These are phyloP conservation scores for Lysandra bellargus DNA, from an alignment of 2,888 invertebrate genomes.

Conservation along the genomic window DNA sequence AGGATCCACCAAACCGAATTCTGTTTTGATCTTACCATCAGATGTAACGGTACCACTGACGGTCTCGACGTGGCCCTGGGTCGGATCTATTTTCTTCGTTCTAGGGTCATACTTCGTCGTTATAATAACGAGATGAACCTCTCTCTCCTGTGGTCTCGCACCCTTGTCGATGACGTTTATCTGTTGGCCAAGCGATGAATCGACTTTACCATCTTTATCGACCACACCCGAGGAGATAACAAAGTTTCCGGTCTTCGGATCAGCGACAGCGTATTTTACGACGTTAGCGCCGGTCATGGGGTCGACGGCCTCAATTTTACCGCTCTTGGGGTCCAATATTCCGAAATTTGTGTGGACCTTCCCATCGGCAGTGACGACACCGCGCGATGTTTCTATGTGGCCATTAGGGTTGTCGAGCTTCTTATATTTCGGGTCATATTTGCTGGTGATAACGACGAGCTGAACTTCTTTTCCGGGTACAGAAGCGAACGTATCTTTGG, in stretches of 20 bases:
- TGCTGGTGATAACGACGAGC: constrained; percentile 78
- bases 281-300: constrained; percentile 79
- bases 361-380: constrained; percentile 68
- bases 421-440: constrained; percentile 81
- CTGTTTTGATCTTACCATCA: constrained; percentile 79
- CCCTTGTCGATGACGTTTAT: constrained; percentile 75
- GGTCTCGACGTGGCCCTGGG: constrained; percentile 69
- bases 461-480: constrained; percentile 73
- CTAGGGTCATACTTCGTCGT: constrained; percentile 82
- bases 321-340: constrained; percentile 79
- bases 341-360: constrained; percentile 79
- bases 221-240: constrained; percentile 77
- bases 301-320: constrained; percentile 77
- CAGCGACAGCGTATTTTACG: constrained; percentile 78
- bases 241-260: constrained; percentile 79
- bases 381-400: constrained; percentile 75
- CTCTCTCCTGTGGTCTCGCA: constrained; percentile 65
- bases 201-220: constrained; percentile 80
- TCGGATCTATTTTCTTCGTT: constrained; percentile 69
- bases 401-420: constrained; percentile 80
- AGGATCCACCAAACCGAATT: constrained; percentile 83
- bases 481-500: constrained; percentile 64
- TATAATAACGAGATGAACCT: constrained; percentile 81
- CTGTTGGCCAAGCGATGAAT: constrained; percentile 78
- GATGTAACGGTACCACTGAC: constrained; percentile 81